phyloP scores from a whole-genome alignment of 2,888 invertebrate species.

The Cryptocephalus moraei region DNA sequence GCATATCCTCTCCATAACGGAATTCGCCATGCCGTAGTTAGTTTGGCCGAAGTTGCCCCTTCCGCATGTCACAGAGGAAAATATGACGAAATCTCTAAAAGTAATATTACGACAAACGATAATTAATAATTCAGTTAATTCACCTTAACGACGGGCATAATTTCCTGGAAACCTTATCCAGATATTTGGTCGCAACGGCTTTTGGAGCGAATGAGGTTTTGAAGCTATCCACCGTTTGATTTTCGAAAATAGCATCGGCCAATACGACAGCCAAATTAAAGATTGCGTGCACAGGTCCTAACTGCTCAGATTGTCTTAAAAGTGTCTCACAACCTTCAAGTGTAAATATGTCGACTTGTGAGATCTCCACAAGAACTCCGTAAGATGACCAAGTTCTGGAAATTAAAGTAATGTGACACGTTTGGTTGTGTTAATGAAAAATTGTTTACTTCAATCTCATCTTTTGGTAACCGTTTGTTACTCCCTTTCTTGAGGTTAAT shows the following conservation, averaged over 20 bases:
- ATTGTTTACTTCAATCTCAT: conserved; percentile 11
- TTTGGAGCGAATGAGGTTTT: conserved; percentile 64
- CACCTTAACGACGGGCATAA: conserved; percentile 23
- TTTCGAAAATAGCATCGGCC: conserved; percentile 65
- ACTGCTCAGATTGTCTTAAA: conserved; percentile 48
- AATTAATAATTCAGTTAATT: background rate
- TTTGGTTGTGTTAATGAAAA: background rate
- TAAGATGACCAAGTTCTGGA: conserved; percentile 51
- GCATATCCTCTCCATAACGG: conserved; percentile 80
- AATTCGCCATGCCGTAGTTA: conserved; percentile 86
- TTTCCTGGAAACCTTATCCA: conserved; percentile 48
- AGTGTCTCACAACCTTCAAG: conserved; percentile 59
- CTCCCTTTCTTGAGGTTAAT: conserved; percentile 69
- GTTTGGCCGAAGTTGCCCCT: conserved; percentile 86
- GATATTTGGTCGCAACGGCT: conserved; percentile 65
- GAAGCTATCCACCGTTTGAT: conserved; percentile 63
- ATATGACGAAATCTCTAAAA: conserved; percentile 71
- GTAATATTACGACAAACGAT: background rate
- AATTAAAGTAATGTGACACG: no score
- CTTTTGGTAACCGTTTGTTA: conserved; percentile 73
- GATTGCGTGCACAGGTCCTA: conserved; percentile 70
- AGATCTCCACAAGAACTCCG: conserved; percentile 57
- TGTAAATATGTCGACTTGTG: conserved; percentile 61
- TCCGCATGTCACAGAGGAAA: conserved; percentile 86
- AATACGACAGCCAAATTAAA: conserved; percentile 83